These are phyloP conservation scores for Microplitis demolitor DNA, from an alignment of 1,140 invertebrate genomes.

Conservation along the genomic window DNA sequence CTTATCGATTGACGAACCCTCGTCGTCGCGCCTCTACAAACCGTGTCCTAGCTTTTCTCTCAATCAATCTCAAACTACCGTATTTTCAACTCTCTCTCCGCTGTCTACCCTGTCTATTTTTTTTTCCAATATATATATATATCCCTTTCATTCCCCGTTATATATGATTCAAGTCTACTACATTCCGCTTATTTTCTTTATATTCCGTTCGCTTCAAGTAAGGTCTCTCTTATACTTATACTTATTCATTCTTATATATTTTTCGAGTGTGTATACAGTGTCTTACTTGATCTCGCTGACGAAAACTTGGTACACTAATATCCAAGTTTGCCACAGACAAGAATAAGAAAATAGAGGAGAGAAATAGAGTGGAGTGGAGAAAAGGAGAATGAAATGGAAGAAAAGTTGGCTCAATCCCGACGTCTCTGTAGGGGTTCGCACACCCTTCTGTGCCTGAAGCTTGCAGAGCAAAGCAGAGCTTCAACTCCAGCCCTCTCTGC, in stretches of 20 bases:
- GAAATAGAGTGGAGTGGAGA: too few species aligned
- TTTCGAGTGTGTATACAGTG: too few species aligned
- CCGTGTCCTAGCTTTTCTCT: slow-evolving; percentile 25
- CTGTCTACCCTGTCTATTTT: neutral
- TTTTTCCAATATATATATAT: neutral
- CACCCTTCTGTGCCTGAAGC: slow-evolving; percentile 22
- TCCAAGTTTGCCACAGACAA: neutral
- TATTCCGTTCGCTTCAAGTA: too few species aligned
- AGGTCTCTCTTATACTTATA: neutral
- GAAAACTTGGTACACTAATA: neutral
- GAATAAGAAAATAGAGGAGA: too few species aligned
- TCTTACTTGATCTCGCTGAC: too few species aligned
- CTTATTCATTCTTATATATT: neutral
- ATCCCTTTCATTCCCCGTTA: too few species aligned
- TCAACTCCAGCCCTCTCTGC: slow-evolving; percentile 28
- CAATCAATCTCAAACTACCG: slow-evolving; percentile 28
- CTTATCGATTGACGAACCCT: slow-evolving; percentile 47
- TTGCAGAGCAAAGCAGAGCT: too few species aligned
- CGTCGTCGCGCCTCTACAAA: slow-evolving; percentile 14
- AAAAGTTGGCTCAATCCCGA: slow-evolving; percentile 13
- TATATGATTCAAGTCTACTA: too few species aligned
- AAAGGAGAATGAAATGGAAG: too few species aligned
- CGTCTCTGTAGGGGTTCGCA: slow-evolving; percentile 17
- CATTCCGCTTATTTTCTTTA: neutral
- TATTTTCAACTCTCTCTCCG: slow-evolving; percentile 18